Evolutionary conservation across 2,797 vertebrate genomes (phyloP).

Genomic region (Podarcis lilfordi): DNA sequence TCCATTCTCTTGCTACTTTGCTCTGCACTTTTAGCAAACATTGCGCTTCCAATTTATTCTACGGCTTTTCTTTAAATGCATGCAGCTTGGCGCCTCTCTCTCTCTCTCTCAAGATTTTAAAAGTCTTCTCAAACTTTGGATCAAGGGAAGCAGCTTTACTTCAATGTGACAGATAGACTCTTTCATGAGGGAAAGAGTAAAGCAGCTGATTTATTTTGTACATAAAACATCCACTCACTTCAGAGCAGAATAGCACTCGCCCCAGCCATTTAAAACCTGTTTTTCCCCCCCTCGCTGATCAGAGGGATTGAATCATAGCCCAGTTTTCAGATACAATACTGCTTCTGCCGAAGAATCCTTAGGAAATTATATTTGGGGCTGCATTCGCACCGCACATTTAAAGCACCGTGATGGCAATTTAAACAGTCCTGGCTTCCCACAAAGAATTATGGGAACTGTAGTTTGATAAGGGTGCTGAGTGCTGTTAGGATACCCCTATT

Average conservation of each 20-base stretch:
- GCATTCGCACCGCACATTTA: no score
- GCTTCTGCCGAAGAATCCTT: neutral
- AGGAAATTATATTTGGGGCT: neutral
- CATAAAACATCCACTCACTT: neutral
- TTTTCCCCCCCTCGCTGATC: neutral
- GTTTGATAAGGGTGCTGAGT: no score
- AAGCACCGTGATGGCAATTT: no score
- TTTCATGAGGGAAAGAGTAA: constrained; percentile 6
- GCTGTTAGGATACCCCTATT: no score
- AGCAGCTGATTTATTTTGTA: neutral
- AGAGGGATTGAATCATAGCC: neutral
- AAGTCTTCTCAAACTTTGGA: neutral
- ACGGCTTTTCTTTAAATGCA: constrained; percentile 19
- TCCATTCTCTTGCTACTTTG: constrained; percentile 13
- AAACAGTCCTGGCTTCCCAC: no score
- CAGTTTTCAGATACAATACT: neutral
- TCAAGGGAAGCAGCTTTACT: constrained; percentile 21
- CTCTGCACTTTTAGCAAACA: neutral
- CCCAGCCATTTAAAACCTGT: neutral
- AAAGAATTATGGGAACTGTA: no score
- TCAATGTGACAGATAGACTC: neutral
- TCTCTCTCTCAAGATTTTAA: neutral
- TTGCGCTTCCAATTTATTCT: constrained; percentile 19
- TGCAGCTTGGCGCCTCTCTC: neutral
- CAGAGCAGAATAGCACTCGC: constrained; percentile 1